Base-by-base conservation (phyloP, 2,888 invertebrate species). In the Capitulum mitella region DNA sequence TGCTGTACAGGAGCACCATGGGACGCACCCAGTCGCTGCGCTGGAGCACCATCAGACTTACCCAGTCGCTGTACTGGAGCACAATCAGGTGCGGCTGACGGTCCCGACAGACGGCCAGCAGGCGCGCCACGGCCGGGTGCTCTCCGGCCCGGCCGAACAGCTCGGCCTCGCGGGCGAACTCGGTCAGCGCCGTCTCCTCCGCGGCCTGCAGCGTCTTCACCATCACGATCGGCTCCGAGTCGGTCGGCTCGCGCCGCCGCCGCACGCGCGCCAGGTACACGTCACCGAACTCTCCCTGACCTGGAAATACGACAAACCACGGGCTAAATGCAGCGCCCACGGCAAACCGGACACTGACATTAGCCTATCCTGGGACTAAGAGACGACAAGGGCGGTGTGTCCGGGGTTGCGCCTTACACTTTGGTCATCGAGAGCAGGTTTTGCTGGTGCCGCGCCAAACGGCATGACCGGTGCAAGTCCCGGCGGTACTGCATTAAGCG, bases 281-380 rank as follows among this genome's bases (percentile, higher is more conserved):
- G 83, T 97, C 97, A 0, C 97, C 97, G 84, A 95, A 97, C 83
- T 95, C 93, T 0, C 97, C 96, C 37, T 95, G 92, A 32, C 96
- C 93, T 91, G 82, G 34, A 83, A 82, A n/a, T n/a, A n/a, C n/a
- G n/a, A n/a, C n/a, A n/a, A n/a, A n/a, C n/a, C n/a, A n/a, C n/a
- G n/a, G n/a, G n/a, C n/a, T n/a, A n/a, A n/a, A n/a, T n/a, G n/a
- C n/a, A n/a, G n/a, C n/a, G n/a, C n/a, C n/a, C n/a, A n/a, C n/a
- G n/a, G n/a, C n/a, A n/a, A n/a, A n/a, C n/a, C n/a, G n/a, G n/a
- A n/a, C n/a, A n/a, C n/a, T n/a, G n/a, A n/a, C n/a, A n/a, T n/a
- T n/a, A n/a, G n/a, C n/a, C n/a, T n/a, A n/a, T n/a, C n/a, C n/a
- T n/a, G n/a, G n/a, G n/a, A n/a, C n/a, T n/a, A n/a, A n/a, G n/a